phyloP scores from a whole-genome alignment of 2,113 vertebrate species.

The Notiomystis cincta region DNA sequence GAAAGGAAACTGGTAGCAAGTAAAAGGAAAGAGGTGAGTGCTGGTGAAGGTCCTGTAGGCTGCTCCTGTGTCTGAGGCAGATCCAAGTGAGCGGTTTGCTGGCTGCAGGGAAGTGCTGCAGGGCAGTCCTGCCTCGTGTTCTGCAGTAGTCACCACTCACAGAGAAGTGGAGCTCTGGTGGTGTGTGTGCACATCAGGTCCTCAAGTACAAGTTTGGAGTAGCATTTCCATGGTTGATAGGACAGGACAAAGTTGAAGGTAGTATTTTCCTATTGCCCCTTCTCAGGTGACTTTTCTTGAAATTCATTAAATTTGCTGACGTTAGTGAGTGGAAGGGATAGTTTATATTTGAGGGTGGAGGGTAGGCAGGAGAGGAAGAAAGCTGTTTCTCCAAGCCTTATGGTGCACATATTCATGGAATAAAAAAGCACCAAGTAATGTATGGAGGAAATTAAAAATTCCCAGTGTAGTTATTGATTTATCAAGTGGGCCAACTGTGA shows the following conservation, averaged over 20 bases:
- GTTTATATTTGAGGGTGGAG: not conserved
- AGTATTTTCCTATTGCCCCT: not conserved
- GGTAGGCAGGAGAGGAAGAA: not conserved
- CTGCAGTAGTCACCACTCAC: not conserved
- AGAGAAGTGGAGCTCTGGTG: not conserved
- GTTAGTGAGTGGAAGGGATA: not conserved
- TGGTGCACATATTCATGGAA: not conserved
- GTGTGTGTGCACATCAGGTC: not conserved
- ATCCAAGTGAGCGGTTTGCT: not conserved
- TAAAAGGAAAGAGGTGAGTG: conserved; percentile 87
- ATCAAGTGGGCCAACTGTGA: not conserved
- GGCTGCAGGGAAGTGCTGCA: not conserved
- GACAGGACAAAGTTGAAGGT: not conserved
- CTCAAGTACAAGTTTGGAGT: not conserved
- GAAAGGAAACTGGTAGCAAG: conserved; percentile 92
- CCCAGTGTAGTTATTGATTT: not conserved
- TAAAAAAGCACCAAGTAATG: not conserved
- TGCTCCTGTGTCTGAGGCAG: not conserved
- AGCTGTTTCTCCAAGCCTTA: not conserved
- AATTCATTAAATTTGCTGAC: not conserved
- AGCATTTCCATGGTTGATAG: not conserved
- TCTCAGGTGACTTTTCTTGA: not conserved
- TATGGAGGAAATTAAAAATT: not conserved
- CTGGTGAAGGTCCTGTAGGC: not conserved
- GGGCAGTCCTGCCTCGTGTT: not conserved